Evolutionary conservation across 2,113 vertebrate species (phyloP), one percentile per base, ranked within the genome.

Genomic region (Dasyornis broadbenti): DNA sequence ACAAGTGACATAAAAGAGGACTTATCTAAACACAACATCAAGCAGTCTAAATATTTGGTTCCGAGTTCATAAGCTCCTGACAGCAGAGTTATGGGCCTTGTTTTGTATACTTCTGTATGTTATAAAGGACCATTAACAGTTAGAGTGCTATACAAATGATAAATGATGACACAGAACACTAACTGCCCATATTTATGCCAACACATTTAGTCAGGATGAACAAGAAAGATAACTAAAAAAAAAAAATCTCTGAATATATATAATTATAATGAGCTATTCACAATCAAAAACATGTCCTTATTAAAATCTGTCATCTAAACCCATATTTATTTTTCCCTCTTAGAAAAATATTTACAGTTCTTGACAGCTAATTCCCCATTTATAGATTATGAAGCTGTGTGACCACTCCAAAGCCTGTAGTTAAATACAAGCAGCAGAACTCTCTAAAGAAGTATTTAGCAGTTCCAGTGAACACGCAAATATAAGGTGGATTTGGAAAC

Each of bases 321-420:
- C n/a, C 20, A 1, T 88, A 93, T 93, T 95, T 94, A 92, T 84
- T 91, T 90, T 70, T 57, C 52, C 13, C 35, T 56, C 59, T 86
- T 49, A 52, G 44, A 65, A 89, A 92, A 95, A 94, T 92, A 96
- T 93, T 96, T 96, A 90, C 64, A 78, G 47, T 66, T 80, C 75
- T 75, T 90, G 87, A 93, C 87, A 93, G 79, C 71, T 93, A 90
- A 94, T 92, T 95, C 56, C 19, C 49, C 50, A 20, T 80, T 90
- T 86, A 86, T 21, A 86, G 63, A 92, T 83, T 69, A 69, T 60
- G 50, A 89, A 94, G 65, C 57, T 89, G 35, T 70, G 35, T 82
- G 84, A 89, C 93, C 84, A 87, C 57, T 95, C 19, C 52, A 93
- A 90, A 73, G 54, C 39, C 64, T 63, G n/a, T 42, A 52, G 49